phyloP scores from a whole-genome alignment of 2,888 invertebrate genomes.

The Drosophila imparisetae region DNA sequence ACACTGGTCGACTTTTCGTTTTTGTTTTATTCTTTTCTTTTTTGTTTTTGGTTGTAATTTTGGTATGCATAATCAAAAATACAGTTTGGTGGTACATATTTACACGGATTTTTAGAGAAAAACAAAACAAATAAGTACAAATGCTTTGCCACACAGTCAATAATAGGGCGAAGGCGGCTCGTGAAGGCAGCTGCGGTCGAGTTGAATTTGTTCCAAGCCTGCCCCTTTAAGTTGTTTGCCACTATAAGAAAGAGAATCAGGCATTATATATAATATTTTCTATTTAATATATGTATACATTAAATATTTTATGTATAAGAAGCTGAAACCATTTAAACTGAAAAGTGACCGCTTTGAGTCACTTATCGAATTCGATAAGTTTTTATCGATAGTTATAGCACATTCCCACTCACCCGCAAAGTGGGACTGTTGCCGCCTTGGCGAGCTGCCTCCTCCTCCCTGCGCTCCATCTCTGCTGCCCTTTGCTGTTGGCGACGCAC shows the following conservation, averaged over 20 bases:
- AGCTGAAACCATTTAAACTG: neutral
- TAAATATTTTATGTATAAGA: neutral
- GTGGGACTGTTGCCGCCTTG: slow-evolving; percentile 67
- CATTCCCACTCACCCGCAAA: slow-evolving; percentile 37
- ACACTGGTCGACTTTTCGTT: slow-evolving; percentile 19
- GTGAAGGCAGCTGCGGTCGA: slow-evolving; percentile 36
- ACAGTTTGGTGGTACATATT: slow-evolving; percentile 31
- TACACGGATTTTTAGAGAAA: slow-evolving; percentile 28
- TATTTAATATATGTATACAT: no score
- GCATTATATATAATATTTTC: neutral
- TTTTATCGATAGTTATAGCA: slow-evolving; percentile 9
- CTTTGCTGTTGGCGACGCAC: slow-evolving; percentile 87
- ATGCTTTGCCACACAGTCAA: slow-evolving; percentile 31
- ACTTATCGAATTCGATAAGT: neutral
- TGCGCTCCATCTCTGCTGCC: slow-evolving; percentile 86
- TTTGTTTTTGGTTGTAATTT: slow-evolving; percentile 31
- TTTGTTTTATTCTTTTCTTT: slow-evolving; percentile 19
- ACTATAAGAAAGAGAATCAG: slow-evolving; percentile 62
- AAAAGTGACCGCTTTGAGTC: neutral
- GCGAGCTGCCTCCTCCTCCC: slow-evolving; percentile 85
- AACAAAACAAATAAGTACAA: slow-evolving; percentile 27
- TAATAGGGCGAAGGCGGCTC: slow-evolving; percentile 3
- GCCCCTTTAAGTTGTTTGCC: slow-evolving; percentile 78
- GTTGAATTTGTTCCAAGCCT: neutral
- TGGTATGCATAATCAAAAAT: slow-evolving; percentile 47